Evolutionary conservation across 2,888 invertebrate species (phyloP), one percentile per base, ranked within the genome.

Genomic region (Archips crataeganus): DNA sequence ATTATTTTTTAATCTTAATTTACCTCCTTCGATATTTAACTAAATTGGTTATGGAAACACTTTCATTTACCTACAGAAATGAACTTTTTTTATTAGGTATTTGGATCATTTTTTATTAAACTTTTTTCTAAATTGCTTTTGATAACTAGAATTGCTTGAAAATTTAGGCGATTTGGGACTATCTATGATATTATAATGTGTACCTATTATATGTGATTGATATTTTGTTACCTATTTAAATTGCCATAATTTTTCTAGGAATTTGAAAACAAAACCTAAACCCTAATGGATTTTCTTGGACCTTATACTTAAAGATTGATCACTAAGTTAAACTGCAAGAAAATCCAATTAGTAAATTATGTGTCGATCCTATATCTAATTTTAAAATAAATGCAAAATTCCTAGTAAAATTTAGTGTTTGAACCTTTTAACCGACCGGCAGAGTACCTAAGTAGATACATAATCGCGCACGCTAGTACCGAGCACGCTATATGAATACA

Each of bases 171-270:
- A 80, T 81, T 74, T 82, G 79, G 76, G 75, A 78, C 82, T 82
- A 82, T 81, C 81, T 82, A 82, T 82, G 77, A 79, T 80, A 80
- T 77, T 80, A 79, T 77, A 76, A 72, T 73, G 69, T 75, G 65
- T 75, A 75, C 62, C 70, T 72, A 69, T 72, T 73, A 76, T 63
- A 67, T 74, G 75, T 75, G 75, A 75, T 77, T 74, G 74, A 70
- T 74, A 70, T 74, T 67, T 74, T 45, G 45, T 70, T 65, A 74
- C 65, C 70, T 74, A 74, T 65, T 60, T 64, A 36, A 45, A 54
- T 65, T 61, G 59, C 23, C 15, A 60, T 65, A n/a, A 39, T 60
- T 64, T 63, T 69, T 65, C 74, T 74, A 70, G 70, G 65, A 61
- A 70, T 60, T 47, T 68, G 2, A 10, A 57, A 57, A 10, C 57